Base-by-base conservation (phyloP, 2,888 invertebrate genomes). In the Eustalomyia histrio region DNA sequence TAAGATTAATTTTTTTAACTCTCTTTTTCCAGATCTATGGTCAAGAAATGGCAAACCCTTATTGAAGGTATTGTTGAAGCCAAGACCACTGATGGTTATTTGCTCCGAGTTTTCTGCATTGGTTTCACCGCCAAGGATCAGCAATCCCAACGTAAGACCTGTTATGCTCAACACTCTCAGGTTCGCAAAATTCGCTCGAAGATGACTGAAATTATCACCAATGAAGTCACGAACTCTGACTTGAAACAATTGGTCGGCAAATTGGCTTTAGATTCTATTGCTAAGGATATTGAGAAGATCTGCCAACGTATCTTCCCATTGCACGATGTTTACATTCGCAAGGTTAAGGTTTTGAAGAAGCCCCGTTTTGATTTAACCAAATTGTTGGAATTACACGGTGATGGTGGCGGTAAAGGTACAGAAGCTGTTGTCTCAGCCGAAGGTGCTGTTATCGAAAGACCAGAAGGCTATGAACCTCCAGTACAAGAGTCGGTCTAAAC, bases 21-120 rank as follows among this genome's bases (percentile, higher is more conserved):
- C n/a, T n/a, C n/a, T n/a, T n/a, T n/a, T n/a, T n/a, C n/a, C n/a
- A n/a, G n/a, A 86, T 99, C 98, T 84, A 99, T 99, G 98, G 99
- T 99, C 9, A 99, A 99, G 92, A 99, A 99, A 92, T 99, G 99
- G 99, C 95, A 98, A 93, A 99, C 99, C 0, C 92, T 99, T 68
- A 98, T 99, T 84, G 99, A 99, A 91, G 98, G 98, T 84, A 96
- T 97, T 90, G 96, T 97, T 85, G 99, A 99, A 90, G 99, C 99
- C 29, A 99, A 98, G 92, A 99, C 99, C 74, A 97, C 98, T 1
- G 99, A 99, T 89, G 99, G 99, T 5, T 99, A 97, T 90, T 92
- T 98, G 76, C 93, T 99, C 75, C 94, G 99, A 81, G 95, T 99
- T 71, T 99, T 99, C 93, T 98, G 98, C 92, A 99, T 99, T 90